Conservation (phyloP, 2,888 invertebrate genomes). For the Dryadula phaetusa region DNA sequence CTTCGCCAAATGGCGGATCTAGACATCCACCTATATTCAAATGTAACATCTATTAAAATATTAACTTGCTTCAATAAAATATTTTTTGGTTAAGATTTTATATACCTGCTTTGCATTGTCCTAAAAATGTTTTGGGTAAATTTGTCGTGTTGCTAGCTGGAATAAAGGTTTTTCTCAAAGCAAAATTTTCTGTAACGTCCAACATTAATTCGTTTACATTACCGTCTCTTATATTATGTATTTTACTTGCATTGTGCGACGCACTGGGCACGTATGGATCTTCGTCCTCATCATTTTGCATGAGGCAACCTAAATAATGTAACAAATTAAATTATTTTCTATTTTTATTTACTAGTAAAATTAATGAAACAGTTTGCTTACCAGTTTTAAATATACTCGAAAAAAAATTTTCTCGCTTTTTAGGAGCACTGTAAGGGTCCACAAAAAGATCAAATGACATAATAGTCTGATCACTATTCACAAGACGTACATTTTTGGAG, state of each 20-base stretch:
- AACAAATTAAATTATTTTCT: background rate
- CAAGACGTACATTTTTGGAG: constrained; percentile 58
- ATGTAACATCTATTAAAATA: constrained; percentile 6
- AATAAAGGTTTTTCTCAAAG: constrained; percentile 52
- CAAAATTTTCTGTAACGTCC: constrained; percentile 44
- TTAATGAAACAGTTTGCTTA: constrained; percentile 38
- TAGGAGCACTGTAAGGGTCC: constrained; percentile 56
- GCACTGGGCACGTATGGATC: constrained; percentile 58
- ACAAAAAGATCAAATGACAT: constrained; percentile 70
- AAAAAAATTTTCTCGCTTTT: constrained; percentile 56
- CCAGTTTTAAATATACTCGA: constrained; percentile 57
- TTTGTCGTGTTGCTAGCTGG: constrained; percentile 41
- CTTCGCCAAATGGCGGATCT: constrained; percentile 74
- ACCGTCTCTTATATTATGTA: constrained; percentile 47
- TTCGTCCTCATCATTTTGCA: constrained; percentile 61
- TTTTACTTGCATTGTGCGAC: constrained; percentile 40
- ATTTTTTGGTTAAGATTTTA: background rate
- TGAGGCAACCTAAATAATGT: constrained; percentile 53
- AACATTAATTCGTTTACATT: constrained; percentile 16
- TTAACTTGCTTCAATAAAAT: background rate
- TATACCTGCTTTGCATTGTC: constrained; percentile 73
- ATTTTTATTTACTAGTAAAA: background rate
- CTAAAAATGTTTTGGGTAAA: constrained; percentile 59
- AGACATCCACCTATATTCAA: constrained; percentile 68
- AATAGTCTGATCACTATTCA: constrained; percentile 72